Percentiles rank a stretch among this genome's conserved stretches.
Evolutionary conservation across 2,113 vertebrate genomes (phyloP).

Genomic region (Epinephelus moara): DNA sequence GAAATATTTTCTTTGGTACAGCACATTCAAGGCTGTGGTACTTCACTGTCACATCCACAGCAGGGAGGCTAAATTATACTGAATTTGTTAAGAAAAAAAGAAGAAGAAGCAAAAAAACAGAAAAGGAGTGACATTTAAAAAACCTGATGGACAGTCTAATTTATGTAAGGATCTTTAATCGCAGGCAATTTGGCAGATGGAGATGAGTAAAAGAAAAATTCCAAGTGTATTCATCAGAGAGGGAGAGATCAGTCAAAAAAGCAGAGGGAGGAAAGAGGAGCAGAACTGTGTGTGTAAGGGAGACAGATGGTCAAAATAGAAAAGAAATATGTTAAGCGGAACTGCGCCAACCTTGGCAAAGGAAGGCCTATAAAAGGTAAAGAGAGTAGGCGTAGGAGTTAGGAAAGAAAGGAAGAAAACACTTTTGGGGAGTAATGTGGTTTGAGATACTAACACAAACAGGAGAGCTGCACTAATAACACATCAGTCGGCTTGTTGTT

Average conservation of each 20-base stretch:
- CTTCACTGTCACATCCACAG: conserved; percentile 10
- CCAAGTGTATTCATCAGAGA: conserved; percentile 57
- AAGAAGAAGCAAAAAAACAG: neutral
- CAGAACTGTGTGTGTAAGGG: conserved; percentile 50
- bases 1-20: conserved; percentile 15
- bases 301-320: conserved; percentile 77
- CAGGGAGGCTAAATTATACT: neutral
- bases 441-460: conserved; percentile 27
- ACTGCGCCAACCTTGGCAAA: conserved; percentile 58
- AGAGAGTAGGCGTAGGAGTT: conserved; percentile 25
- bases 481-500: conserved; percentile 13
- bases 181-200: conserved; percentile 67
- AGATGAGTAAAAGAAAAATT: conserved; percentile 58
- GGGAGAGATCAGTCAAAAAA: conserved; percentile 44
- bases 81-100: neutral
- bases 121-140: conserved; percentile 27
- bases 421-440: conserved; percentile 7
- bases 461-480: conserved; percentile 1
- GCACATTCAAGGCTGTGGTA: neutral
- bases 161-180: conserved; percentile 66
- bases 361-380: conserved; percentile 31
- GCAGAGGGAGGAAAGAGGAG: conserved; percentile 45
- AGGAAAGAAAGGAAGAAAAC: neutral
- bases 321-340: conserved; percentile 68
- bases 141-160: conserved; percentile 48